phyloP scores from a whole-genome alignment of 2,113 vertebrate species.

The Epinephelus moara region DNA sequence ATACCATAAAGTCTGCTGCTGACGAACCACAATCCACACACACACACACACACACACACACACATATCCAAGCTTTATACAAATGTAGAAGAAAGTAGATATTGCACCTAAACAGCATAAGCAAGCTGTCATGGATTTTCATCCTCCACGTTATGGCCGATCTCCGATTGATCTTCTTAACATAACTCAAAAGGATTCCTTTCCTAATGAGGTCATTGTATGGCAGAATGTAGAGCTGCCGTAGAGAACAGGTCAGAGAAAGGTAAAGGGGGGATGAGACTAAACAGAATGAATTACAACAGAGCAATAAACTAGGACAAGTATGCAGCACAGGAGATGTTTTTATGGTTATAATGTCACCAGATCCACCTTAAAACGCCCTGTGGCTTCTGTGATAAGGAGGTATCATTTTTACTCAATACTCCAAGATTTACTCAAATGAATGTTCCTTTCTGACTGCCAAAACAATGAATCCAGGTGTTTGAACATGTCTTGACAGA shows the following conservation, averaged over 20 bases:
- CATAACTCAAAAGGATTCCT: neutral
- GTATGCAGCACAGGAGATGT: neutral
- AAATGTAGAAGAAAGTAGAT: neutral
- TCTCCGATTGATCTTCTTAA: neutral
- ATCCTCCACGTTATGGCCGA: neutral
- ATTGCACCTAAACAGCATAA: neutral
- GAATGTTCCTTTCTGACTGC: neutral
- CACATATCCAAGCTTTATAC: neutral
- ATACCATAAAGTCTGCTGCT: slow-evolving; percentile 18
- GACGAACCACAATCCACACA: neutral
- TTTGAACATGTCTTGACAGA: neutral
- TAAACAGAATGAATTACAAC: neutral
- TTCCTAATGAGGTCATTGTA: neutral
- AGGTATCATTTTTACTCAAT: neutral
- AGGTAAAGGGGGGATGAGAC: slow-evolving; percentile 22
- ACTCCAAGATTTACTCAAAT: neutral
- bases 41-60: neutral
- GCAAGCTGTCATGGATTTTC: neutral
- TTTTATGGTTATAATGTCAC: slow-evolving; percentile 8
- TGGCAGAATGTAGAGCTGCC: neutral
- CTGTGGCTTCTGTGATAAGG: neutral
- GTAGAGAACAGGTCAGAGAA: slow-evolving; percentile 16
- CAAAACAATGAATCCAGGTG: neutral
- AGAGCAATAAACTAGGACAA: neutral
- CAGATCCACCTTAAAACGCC: neutral